Percentiles rank a stretch among this genome's conserved stretches.
Evolutionary conservation across 2,113 vertebrate species (phyloP).

Genomic region (Dasyornis broadbenti): DNA sequence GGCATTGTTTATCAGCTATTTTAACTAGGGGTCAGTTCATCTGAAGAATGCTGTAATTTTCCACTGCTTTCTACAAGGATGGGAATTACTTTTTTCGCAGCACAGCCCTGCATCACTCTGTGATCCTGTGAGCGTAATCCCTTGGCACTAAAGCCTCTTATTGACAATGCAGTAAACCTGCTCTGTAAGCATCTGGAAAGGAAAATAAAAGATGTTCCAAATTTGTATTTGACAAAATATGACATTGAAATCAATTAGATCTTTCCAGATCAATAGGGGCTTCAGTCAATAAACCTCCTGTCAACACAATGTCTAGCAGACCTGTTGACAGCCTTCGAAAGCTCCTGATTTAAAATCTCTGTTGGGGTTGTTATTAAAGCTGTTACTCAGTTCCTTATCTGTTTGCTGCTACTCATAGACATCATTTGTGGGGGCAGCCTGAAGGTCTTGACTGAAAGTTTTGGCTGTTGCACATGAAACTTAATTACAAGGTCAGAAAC

Average conservation of each 20-base stretch:
- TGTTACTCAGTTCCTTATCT: not conserved
- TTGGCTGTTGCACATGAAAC: not conserved
- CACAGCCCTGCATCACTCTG: slow-evolving; percentile 9
- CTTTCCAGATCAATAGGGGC: not conserved
- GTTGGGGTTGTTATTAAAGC: not conserved
- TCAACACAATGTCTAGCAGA: not conserved
- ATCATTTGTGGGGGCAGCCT: not conserved
- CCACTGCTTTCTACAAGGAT: slow-evolving; percentile 32
- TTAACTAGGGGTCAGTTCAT: slow-evolving; percentile 14
- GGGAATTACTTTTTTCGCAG: slow-evolving; percentile 33
- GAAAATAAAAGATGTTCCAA: slow-evolving; percentile 38
- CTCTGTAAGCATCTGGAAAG: not conserved
- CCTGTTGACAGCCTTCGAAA: not conserved
- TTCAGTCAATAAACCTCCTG: not conserved
- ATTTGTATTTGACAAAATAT: slow-evolving; percentile 30
- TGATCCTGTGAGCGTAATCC: slow-evolving; percentile 45
- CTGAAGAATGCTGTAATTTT: slow-evolving; percentile 58
- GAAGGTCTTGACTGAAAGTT: slow-evolving; percentile 3
- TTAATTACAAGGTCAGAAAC: slow-evolving; percentile 3
- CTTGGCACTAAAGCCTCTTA: slow-evolving; percentile 55
- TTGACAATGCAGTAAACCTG: slow-evolving; percentile 47
- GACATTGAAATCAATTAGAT: not conserved
- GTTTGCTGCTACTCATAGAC: not conserved
- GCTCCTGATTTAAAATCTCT: not conserved
- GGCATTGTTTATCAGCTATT: not conserved